Conservation (phyloP, 1,140 invertebrate genomes). For the Drosophila tani region DNA sequence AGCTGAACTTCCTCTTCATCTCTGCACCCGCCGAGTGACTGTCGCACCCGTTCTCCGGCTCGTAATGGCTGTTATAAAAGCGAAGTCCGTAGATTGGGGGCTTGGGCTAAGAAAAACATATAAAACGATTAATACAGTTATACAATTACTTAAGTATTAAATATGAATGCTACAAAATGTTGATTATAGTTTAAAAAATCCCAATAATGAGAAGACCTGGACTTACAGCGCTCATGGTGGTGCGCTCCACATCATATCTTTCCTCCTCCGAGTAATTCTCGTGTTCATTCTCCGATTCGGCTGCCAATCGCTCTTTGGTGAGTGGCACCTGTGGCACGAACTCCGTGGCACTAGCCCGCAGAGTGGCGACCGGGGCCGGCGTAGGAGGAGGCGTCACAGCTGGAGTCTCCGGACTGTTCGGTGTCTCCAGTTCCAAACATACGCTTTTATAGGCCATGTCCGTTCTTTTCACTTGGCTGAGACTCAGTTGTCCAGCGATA, state of each 20-base stretch:
- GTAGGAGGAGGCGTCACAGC: not conserved
- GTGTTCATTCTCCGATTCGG: conserved; percentile 16
- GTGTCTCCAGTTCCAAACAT: conserved; percentile 9
- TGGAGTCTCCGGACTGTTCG: not conserved
- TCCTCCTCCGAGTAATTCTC: conserved; percentile 15
- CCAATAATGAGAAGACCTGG: not conserved
- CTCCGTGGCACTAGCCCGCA: conserved; percentile 39
- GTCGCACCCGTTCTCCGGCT: conserved; percentile 11
- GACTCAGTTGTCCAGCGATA: not conserved
- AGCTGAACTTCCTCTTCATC: conserved; percentile 15
- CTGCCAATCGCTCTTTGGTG: conserved; percentile 4
- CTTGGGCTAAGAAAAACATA: conserved; percentile 7
- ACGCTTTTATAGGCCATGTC: conserved; percentile 14
- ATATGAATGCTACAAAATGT: not conserved
- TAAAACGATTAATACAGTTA: not conserved
- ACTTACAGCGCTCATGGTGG: conserved; percentile 22
- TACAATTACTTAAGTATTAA: not conserved
- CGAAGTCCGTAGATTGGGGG: conserved; percentile 16
- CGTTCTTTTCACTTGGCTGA: not conserved
- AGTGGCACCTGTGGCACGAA: conserved; percentile 39
- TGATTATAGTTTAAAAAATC: not conserved
- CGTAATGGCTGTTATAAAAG: conserved; percentile 21
- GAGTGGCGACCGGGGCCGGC: conserved; percentile 1
- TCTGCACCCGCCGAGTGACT: conserved; percentile 21
- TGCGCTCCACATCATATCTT: conserved; percentile 9